These are phyloP conservation scores for Lordiphosa andalusiaca DNA, from an alignment of 2,888 invertebrate species.

Conservation along the genomic window DNA sequence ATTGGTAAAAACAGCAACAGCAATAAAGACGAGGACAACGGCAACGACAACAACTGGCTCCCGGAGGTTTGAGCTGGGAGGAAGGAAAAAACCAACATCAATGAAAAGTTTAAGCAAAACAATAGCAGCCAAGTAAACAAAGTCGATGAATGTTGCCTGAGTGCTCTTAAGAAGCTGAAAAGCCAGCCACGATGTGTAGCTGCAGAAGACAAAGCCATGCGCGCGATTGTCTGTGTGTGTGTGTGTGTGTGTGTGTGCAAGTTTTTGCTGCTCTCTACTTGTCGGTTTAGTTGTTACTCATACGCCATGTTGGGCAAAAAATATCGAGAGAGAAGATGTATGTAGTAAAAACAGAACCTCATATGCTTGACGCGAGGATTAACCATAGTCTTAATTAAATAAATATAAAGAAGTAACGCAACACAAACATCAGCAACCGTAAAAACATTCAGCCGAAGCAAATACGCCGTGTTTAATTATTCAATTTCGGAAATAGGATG, in stretches of 20 bases:
- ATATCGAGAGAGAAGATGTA: constrained; percentile 37
- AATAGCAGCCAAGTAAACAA: constrained; percentile 67
- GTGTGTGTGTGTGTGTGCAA: background rate
- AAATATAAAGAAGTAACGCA: constrained; percentile 26
- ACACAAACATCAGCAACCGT: constrained; percentile 13
- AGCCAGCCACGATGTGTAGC: constrained; percentile 24
- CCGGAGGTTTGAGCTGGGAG: constrained; percentile 22
- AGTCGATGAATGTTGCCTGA: constrained; percentile 66
- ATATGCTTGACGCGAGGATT: constrained; percentile 21
- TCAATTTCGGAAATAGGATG: constrained; percentile 11
- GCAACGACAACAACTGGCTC: constrained; percentile 32
- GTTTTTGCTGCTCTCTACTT: constrained; percentile 11
- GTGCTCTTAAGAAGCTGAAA: constrained; percentile 49
- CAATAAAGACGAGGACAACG: constrained; percentile 40
- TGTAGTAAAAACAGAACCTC: constrained; percentile 15
- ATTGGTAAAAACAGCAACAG: constrained; percentile 61
- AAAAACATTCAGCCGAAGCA: constrained; percentile 13
- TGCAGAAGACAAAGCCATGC: constrained; percentile 11
- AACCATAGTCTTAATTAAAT: constrained; percentile 56
- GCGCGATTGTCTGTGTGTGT: background rate
- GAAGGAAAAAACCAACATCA: constrained; percentile 63
- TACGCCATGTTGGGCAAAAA: constrained; percentile 55
- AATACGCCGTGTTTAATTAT: constrained; percentile 43
- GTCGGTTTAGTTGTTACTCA: constrained; percentile 44
- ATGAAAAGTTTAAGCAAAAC: constrained; percentile 73